Conservation (phyloP, 2,113 vertebrate genomes). For the Nibea albiflora region DNA sequence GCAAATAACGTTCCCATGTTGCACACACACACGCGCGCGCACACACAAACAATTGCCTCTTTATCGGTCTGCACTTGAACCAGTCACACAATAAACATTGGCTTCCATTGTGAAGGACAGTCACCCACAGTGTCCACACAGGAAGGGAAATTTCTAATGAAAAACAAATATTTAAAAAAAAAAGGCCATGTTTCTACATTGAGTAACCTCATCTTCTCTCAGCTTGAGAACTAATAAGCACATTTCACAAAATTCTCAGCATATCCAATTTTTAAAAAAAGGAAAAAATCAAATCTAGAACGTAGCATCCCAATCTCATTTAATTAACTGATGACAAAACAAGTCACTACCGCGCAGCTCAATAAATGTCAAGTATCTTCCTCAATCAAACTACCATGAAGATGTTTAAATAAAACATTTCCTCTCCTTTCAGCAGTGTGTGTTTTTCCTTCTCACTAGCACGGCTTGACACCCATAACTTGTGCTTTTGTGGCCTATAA, state of each 20-base stretch:
- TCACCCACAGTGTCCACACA: neutral
- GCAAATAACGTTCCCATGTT: conserved; percentile 15
- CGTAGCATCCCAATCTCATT: neutral
- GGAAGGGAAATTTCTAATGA: neutral
- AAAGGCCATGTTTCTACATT: neutral
- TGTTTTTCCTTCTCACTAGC: conserved; percentile 60
- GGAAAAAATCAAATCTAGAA: neutral
- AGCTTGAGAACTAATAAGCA: neutral
- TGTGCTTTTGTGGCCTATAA: conserved; percentile 75
- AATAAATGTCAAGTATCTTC: conserved; percentile 42
- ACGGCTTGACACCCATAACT: conserved; percentile 60
- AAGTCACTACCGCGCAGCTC: neutral
- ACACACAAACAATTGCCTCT: conserved; percentile 2
- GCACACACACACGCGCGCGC: neutral
- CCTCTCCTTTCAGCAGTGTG: conserved; percentile 66
- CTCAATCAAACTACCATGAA: conserved; percentile 36
- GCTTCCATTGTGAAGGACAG: neutral
- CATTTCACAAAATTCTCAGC: neutral
- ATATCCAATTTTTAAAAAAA: neutral
- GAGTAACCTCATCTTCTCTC: neutral
- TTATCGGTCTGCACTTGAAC: conserved; percentile 9
- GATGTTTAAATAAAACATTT: conserved; percentile 72
- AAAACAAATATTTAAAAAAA: neutral
- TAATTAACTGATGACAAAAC: neutral
- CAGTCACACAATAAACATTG: neutral